Percentiles rank a stretch among this genome's conserved stretches.
Conservation (phyloP, 2,888 invertebrate species). For the Meliscaeva auricollis region DNA sequence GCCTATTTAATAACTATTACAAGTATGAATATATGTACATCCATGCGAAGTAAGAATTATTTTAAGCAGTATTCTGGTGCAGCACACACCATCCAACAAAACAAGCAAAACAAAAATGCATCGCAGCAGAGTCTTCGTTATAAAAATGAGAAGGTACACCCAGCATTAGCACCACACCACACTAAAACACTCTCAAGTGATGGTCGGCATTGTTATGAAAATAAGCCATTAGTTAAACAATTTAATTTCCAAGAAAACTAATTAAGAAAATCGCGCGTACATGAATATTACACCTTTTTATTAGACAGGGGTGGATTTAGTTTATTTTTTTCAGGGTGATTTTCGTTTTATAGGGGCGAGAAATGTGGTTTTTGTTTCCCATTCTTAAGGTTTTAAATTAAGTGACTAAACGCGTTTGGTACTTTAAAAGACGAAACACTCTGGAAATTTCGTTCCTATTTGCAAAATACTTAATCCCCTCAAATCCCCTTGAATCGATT, state of each 20-base stretch:
- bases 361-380: too few species aligned
- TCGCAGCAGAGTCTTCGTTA: neutral
- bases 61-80: conserved; percentile 43
- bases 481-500: too few species aligned
- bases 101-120: conserved; percentile 12
- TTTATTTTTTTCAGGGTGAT: neutral
- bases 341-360: too few species aligned
- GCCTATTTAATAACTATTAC: conserved; percentile 57
- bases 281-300: conserved; percentile 39
- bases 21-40: neutral
- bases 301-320: neutral
- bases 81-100: conserved; percentile 31
- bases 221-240: conserved; percentile 78
- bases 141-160: neutral
- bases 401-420: too few species aligned
- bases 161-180: neutral
- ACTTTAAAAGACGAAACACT: too few species aligned
- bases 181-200: too few species aligned
- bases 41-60: conserved; percentile 28
- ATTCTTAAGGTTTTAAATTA: too few species aligned
- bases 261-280: conserved; percentile 79
- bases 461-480: too few species aligned
- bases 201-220: conserved; percentile 44
- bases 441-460: too few species aligned
- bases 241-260: conserved; percentile 83